These are phyloP conservation scores for Mastomys natalensis DNA, from an alignment of 2,113 vertebrate genomes.

Conservation along the genomic window DNA sequence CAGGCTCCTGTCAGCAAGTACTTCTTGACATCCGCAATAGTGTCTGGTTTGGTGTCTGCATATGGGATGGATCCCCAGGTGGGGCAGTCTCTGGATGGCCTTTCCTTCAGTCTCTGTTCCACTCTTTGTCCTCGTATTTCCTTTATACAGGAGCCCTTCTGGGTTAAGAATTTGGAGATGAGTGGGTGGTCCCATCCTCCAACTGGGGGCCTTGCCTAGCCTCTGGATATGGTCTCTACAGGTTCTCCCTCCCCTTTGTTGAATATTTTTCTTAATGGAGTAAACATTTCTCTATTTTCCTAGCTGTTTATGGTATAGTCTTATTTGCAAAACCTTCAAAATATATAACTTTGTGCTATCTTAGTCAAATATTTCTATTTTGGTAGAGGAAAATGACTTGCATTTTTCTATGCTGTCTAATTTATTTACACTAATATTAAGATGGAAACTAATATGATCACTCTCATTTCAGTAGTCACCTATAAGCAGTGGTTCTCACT, in stretches of 20 bases:
- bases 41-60: no score
- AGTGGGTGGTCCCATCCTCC: no score
- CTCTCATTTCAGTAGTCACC: not conserved
- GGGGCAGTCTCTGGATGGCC: no score
- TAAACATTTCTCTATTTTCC: not conserved
- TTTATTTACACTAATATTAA: not conserved
- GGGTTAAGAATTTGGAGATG: not conserved
- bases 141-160: no score
- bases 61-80: no score
- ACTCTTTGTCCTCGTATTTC: no score
- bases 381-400: not conserved
- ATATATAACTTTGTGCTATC: not conserved
- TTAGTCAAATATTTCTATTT: not conserved
- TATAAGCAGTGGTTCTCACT: not conserved
- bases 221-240: no score
- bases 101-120: no score
- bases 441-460: not conserved
- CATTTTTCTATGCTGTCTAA: not conserved
- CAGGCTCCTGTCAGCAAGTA: no score
- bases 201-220: no score
- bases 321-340: constrained; percentile 37
- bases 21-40: no score
- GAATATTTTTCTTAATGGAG: not conserved
- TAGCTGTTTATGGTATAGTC: not conserved
- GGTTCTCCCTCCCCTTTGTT: no score